Evolutionary conservation across 1,140 invertebrate genomes (phyloP).

Genomic region (Gonioctena quinquepunctata): DNA sequence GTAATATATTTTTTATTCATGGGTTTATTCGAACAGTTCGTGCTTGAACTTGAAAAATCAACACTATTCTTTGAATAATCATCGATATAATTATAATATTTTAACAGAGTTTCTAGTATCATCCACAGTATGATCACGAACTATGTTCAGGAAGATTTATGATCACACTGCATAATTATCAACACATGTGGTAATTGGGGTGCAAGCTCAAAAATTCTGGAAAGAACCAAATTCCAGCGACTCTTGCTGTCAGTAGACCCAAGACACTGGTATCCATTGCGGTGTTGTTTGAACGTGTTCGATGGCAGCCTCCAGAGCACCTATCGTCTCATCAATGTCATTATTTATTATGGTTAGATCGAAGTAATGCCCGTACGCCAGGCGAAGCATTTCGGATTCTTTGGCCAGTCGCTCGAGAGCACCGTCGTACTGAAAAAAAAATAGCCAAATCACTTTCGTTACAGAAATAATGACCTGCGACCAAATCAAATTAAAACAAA

Average conservation of each 20-base stretch:
- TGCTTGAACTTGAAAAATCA: no score
- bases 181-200: neutral
- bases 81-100: conserved; percentile 2
- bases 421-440: conserved; percentile 83
- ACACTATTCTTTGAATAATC: conserved; percentile 4
- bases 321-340: conserved; percentile 98
- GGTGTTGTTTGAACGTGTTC: conserved; percentile 87
- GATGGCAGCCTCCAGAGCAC: conserved; percentile 86
- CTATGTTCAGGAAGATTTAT: neutral
- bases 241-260: conserved; percentile 86
- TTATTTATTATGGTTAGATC: conserved; percentile 98
- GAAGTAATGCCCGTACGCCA: conserved; percentile 97
- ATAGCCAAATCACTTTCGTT: no score
- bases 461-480: neutral
- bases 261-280: conserved; percentile 94
- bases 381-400: conserved; percentile 93
- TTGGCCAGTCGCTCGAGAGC: conserved; percentile 93
- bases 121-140: conserved; percentile 3
- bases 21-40: no score
- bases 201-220: conserved; percentile 46
- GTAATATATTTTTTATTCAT: no score
- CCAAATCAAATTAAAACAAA: neutral
- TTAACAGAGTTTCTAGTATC: conserved; percentile 2
- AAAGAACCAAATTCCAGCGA: conserved; percentile 46
- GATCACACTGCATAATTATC: neutral